phyloP scores from a whole-genome alignment of 1,140 invertebrate species.

The honey bee (Apis mellifera) region DNA sequence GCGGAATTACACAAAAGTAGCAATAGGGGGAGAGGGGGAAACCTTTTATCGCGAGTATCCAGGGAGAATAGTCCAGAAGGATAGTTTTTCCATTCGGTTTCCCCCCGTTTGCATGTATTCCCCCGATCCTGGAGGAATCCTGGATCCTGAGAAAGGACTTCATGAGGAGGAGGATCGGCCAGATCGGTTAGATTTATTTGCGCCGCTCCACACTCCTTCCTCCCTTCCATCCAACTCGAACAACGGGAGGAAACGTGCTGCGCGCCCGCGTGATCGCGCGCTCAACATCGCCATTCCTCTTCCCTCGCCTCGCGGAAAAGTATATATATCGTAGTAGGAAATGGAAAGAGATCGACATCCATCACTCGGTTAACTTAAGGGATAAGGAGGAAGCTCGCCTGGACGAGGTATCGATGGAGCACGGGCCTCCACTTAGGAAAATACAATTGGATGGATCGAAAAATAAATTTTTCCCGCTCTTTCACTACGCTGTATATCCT shows the following conservation, averaged over 20 bases:
- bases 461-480: constrained; percentile 69
- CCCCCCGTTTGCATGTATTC: constrained; percentile 48
- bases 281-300: no score
- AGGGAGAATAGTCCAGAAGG: constrained; percentile 36
- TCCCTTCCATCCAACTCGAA: not conserved
- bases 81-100: constrained; percentile 59
- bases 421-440: constrained; percentile 72
- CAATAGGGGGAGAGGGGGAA: constrained; percentile 38
- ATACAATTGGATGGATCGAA: constrained; percentile 71
- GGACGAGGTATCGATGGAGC: constrained; percentile 72
- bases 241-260: constrained; percentile 1
- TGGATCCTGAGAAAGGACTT: constrained; percentile 56
- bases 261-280: not conserved
- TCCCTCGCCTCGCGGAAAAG: not conserved
- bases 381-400: constrained; percentile 71
- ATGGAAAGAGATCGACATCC: constrained; percentile 70
- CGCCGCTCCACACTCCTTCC: constrained; percentile 8
- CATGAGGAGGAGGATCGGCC: constrained; percentile 47
- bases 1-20: constrained; percentile 51
- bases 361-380: constrained; percentile 73
- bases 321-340: constrained; percentile 40
- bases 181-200: constrained; percentile 62
- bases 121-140: constrained; percentile 27
- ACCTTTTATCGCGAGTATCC: constrained; percentile 52
- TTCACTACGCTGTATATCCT: constrained; percentile 15